Conservation (phyloP, 1,140 invertebrate species). For the Drosophila hydei region DNA sequence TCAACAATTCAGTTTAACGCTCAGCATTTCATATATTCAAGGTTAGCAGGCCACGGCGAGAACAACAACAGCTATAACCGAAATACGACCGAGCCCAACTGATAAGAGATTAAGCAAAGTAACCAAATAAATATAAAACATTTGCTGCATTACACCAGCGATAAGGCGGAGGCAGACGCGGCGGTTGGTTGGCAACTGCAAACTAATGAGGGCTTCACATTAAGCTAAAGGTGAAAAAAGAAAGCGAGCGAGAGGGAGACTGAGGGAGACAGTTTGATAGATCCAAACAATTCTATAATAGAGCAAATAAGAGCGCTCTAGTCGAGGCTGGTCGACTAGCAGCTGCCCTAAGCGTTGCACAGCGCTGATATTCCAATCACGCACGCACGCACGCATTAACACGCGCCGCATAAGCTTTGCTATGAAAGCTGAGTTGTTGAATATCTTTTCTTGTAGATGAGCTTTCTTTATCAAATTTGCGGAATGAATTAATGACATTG, state of each 20-base stretch:
- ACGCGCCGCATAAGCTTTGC: too few relatives aligned
- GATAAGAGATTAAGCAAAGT: slow-evolving; percentile 45
- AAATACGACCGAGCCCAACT: slow-evolving; percentile 39
- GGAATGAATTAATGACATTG: too few relatives aligned
- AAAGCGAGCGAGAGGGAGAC: neutral
- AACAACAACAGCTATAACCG: slow-evolving; percentile 11
- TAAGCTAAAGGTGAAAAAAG: neutral
- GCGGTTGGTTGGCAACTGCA: slow-evolving; percentile 15
- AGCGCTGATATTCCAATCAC: too few relatives aligned
- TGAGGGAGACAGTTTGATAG: too few relatives aligned
- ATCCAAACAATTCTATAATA: neutral
- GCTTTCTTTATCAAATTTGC: too few relatives aligned
- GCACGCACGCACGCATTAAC: too few relatives aligned
- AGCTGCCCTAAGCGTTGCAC: too few relatives aligned
- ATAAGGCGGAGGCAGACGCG: slow-evolving; percentile 33
- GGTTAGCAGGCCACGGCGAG: slow-evolving; percentile 57
- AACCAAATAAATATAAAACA: slow-evolving; percentile 21
- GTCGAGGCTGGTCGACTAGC: too few relatives aligned
- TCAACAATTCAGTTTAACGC: slow-evolving; percentile 34
- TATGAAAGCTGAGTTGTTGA: too few relatives aligned
- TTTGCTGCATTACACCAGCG: slow-evolving; percentile 38
- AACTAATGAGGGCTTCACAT: neutral
- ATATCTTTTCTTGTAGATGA: too few relatives aligned
- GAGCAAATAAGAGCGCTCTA: neutral
- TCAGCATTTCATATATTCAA: slow-evolving; percentile 51